phyloP scores from a whole-genome alignment of 2,113 vertebrate genomes.

The Catharus fuscescens region DNA sequence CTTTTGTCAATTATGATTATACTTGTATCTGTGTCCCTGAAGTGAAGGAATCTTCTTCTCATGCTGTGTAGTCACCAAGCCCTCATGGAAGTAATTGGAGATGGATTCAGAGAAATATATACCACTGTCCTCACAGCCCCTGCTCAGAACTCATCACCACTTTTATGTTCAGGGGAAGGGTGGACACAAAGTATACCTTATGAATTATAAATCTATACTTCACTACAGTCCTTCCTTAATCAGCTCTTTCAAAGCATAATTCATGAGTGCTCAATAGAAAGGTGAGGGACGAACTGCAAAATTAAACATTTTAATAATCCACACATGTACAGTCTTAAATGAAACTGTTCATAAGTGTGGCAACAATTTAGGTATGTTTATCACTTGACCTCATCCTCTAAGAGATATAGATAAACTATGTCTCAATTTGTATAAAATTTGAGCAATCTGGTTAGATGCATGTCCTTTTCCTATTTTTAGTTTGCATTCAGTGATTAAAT shows the following conservation, averaged over 20 bases:
- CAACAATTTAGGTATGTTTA: neutral
- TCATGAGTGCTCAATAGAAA: neutral
- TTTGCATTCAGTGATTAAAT: neutral
- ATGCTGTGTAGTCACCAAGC: neutral
- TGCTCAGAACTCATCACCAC: neutral
- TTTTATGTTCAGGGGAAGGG: neutral
- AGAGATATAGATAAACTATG: neutral
- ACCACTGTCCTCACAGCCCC: neutral
- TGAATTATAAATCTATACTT: neutral
- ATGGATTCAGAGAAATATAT: neutral
- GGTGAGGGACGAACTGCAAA: neutral
- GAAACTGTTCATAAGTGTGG: neutral
- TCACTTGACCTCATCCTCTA: neutral
- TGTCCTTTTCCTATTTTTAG: neutral
- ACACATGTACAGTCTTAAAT: fast-evolving
- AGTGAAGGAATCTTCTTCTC: neutral
- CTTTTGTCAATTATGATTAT: neutral
- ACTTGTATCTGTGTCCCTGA: neutral
- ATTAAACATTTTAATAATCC: neutral
- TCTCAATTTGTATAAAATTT: neutral
- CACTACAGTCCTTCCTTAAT: neutral
- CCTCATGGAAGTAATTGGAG: neutral
- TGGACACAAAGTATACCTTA: neutral
- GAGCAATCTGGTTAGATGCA: neutral
- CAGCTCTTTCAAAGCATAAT: neutral